Percentiles rank a stretch among this genome's conserved stretches.
phyloP scores from a whole-genome alignment of 2,888 invertebrate species.

The Yponomeuta cagnagella region DNA sequence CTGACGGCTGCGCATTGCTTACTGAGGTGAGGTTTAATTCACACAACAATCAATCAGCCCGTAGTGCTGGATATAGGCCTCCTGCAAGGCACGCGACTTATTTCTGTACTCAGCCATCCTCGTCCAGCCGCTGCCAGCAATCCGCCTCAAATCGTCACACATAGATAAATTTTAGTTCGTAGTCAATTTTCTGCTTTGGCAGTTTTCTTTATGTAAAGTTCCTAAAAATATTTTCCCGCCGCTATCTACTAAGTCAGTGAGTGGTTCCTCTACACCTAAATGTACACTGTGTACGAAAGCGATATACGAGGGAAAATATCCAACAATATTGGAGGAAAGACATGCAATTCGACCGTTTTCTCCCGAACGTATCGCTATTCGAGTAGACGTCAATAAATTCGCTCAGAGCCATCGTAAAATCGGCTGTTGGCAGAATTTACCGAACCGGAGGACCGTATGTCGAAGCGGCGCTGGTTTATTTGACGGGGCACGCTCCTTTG shows the following conservation, averaged over 20 bases:
- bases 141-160: too few relatives aligned
- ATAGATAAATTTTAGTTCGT: too few relatives aligned
- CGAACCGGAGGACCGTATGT: background rate
- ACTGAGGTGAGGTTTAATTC: slow-evolving; percentile 36
- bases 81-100: too few relatives aligned
- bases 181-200: too few relatives aligned
- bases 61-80: too few relatives aligned
- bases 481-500: slow-evolving; percentile 44
- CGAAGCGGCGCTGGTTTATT: slow-evolving; percentile 16
- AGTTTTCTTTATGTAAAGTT: too few relatives aligned
- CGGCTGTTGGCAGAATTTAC: background rate
- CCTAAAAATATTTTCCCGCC: too few relatives aligned
- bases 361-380: slow-evolving; percentile 44
- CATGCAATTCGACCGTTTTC: slow-evolving; percentile 14
- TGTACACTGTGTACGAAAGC: background rate
- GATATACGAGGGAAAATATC: slow-evolving; percentile 21
- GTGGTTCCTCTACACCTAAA: too few relatives aligned
- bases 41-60: too few relatives aligned
- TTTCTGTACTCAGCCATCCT: too few relatives aligned
- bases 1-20: slow-evolving; percentile 72
- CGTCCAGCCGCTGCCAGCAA: too few relatives aligned
- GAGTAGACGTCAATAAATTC: slow-evolving; percentile 57
- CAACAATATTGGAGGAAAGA: slow-evolving; percentile 18
- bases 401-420: slow-evolving; percentile 23
- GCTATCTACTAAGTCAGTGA: too few relatives aligned